These are phyloP conservation scores for Steatocranus sp. DNA, from an alignment of 2,797 vertebrate species.

Conservation along the genomic window DNA sequence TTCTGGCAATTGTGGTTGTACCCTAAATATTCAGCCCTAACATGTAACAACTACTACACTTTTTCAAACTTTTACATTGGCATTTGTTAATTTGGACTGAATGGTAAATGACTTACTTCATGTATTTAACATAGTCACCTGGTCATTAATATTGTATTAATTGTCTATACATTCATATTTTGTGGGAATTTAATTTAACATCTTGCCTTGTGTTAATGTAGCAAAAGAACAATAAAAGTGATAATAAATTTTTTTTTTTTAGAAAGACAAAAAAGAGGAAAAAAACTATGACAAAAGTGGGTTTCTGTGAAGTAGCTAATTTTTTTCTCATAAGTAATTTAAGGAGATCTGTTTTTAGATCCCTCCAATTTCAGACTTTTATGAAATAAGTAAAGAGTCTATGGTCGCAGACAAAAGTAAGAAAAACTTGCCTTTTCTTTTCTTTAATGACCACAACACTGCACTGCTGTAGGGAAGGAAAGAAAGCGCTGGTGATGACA, in stretches of 20 bases:
- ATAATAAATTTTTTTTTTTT: not conserved
- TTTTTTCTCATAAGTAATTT: not conserved
- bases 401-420: not conserved
- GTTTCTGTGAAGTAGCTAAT: not conserved
- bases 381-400: not conserved
- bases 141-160: not conserved
- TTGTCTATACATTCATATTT: not conserved
- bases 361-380: not conserved
- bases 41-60: not conserved
- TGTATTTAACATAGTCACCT: not conserved
- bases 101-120: not conserved
- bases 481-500: not conserved
- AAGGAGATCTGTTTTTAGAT: not conserved
- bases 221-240: not conserved
- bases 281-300: not conserved
- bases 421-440: not conserved
- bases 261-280: not conserved
- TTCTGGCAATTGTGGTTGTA: not conserved
- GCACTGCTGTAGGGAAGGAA: not conserved
- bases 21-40: not conserved
- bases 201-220: not conserved
- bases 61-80: not conserved
- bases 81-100: not conserved
- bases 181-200: not conserved
- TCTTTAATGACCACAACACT: not conserved